Evolutionary conservation across 2,797 vertebrate species (phyloP).

Genomic region (Rhadinocentrus ornatus): DNA sequence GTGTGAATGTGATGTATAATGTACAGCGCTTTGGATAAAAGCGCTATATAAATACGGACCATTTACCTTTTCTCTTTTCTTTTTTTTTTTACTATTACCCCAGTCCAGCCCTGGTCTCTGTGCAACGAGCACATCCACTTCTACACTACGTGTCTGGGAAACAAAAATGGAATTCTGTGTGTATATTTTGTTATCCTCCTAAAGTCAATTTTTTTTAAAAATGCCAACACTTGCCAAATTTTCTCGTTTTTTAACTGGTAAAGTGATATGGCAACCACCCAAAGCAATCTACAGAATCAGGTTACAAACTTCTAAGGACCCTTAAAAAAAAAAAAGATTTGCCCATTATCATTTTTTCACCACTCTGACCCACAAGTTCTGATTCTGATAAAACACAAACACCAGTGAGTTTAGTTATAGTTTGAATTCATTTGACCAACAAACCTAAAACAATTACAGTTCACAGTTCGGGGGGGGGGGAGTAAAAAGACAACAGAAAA

Average conservation of each 20-base stretch:
- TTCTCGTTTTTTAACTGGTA: too few species aligned
- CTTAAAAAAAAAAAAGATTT: background rate
- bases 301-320: background rate
- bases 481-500: slow-evolving; percentile 18
- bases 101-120: too few species aligned
- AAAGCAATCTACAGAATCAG: background rate
- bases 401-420: background rate
- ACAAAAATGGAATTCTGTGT: background rate
- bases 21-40: too few species aligned
- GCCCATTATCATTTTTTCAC: background rate
- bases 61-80: too few species aligned
- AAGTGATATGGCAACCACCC: too few species aligned
- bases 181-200: background rate
- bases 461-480: slow-evolving; percentile 19
- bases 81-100: too few species aligned
- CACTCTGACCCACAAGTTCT: background rate
- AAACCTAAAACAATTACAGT: background rate
- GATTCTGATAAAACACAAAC: background rate
- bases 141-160: too few species aligned
- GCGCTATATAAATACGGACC: too few species aligned
- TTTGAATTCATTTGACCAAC: slow-evolving; percentile 26
- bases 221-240: too few species aligned
- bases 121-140: too few species aligned
- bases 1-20: too few species aligned
- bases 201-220: too few species aligned